phyloP scores from a whole-genome alignment of 2,888 invertebrate species.

The Pedicia rivosa region DNA sequence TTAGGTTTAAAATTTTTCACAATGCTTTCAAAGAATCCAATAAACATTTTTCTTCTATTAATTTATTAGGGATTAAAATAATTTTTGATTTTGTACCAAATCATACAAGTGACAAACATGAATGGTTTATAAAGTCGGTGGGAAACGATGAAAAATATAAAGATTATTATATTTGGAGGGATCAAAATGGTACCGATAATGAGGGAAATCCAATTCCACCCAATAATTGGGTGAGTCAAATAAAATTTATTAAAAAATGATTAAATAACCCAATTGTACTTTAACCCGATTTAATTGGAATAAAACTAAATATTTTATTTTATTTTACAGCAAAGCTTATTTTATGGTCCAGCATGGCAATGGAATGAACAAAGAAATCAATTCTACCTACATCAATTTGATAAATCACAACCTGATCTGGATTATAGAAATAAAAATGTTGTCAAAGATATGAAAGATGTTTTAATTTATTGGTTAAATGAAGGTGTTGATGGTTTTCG shows the following conservation, averaged over 20 bases:
- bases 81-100: slow-evolving; percentile 34
- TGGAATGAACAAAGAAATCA: slow-evolving; percentile 37
- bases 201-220: slow-evolving; percentile 26
- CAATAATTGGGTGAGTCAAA: slow-evolving; percentile 29
- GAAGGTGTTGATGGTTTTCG: slow-evolving; percentile 60
- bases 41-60: slow-evolving; percentile 19
- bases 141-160: slow-evolving; percentile 38
- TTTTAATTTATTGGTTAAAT: slow-evolving; percentile 52
- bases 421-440: slow-evolving; percentile 50
- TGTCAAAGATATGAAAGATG: slow-evolving; percentile 43
- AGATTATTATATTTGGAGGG: slow-evolving; percentile 53
- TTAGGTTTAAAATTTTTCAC: slow-evolving; percentile 31
- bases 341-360: slow-evolving; percentile 50
- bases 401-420: slow-evolving; percentile 45
- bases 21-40: background rate
- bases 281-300: slow-evolving; percentile 4
- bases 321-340: slow-evolving; percentile 27
- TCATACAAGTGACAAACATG: slow-evolving; percentile 30
- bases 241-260: background rate
- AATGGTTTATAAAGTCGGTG: slow-evolving; percentile 58
- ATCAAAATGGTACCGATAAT: slow-evolving; percentile 5
- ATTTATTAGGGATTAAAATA: slow-evolving; percentile 31
- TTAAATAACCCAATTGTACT: background rate
- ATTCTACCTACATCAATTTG: slow-evolving; percentile 45
- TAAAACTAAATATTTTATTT: background rate